Percentiles rank a stretch among this genome's conserved stretches.
These are phyloP conservation scores for Nibea coibor DNA, from an alignment of 2,113 vertebrate genomes.

Conservation along the genomic window DNA sequence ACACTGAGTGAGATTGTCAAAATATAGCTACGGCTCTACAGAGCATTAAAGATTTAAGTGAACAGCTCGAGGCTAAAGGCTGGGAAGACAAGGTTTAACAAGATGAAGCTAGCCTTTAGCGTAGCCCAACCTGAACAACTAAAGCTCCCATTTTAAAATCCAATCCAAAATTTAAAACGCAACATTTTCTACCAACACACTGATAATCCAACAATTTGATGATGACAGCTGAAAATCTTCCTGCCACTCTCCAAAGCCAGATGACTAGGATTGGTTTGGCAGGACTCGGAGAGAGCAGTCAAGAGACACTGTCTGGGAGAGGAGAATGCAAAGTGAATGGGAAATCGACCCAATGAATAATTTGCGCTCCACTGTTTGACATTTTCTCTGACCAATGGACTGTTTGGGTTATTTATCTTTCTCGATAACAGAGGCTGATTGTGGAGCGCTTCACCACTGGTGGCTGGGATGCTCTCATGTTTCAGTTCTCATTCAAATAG, in stretches of 20 bases:
- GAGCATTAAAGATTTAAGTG: neutral
- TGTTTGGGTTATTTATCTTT: slow-evolving; percentile 72
- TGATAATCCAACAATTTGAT: slow-evolving; percentile 45
- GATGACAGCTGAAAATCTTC: slow-evolving; percentile 60
- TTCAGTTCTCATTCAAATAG: slow-evolving; percentile 75
- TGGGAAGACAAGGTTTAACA: neutral
- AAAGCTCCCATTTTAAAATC: slow-evolving; percentile 19
- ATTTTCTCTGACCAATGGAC: slow-evolving; percentile 56
- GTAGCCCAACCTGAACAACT: slow-evolving; percentile 4
- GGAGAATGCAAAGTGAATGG: slow-evolving; percentile 64
- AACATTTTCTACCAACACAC: slow-evolving; percentile 40
- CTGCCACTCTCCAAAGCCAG: slow-evolving; percentile 40
- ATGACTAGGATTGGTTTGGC: slow-evolving; percentile 55
- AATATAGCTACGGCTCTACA: neutral
- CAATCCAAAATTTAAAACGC: slow-evolving; percentile 20
- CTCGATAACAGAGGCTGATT: slow-evolving; percentile 70
- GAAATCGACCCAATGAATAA: slow-evolving; percentile 73
- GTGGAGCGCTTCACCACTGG: slow-evolving; percentile 60
- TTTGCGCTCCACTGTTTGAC: slow-evolving; percentile 57
- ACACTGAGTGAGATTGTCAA: neutral
- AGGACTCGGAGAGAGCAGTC: slow-evolving; percentile 8
- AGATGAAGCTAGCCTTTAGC: slow-evolving; percentile 3
- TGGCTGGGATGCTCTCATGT: slow-evolving; percentile 75
- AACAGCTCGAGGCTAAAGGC: neutral
- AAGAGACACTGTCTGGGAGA: slow-evolving; percentile 59